Evolutionary conservation across 2,113 vertebrate genomes (phyloP).

Genomic region (Brachyhypopomus occidentalis): DNA sequence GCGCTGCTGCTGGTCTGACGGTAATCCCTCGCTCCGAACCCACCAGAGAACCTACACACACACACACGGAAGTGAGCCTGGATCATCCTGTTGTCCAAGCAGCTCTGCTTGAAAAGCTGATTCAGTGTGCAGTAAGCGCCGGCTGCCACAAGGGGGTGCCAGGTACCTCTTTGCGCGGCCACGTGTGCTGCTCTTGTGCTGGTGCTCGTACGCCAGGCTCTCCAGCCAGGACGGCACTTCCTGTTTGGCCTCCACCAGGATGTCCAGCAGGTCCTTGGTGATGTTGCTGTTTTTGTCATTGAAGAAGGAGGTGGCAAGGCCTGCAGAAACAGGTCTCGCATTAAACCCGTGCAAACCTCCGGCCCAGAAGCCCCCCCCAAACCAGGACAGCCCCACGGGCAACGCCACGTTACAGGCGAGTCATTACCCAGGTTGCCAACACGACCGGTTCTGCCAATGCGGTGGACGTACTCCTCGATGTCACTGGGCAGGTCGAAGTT

Average conservation of each 20-base stretch:
- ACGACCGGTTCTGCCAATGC: slow-evolving; percentile 97
- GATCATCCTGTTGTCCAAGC: not conserved
- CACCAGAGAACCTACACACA: slow-evolving; percentile 83
- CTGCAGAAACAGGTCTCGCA: slow-evolving; percentile 61
- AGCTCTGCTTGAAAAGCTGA: not conserved
- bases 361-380: too few species aligned
- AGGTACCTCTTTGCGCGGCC: slow-evolving; percentile 90
- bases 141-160: too few species aligned
- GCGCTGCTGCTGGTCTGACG: slow-evolving; percentile 83
- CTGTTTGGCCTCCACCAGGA: slow-evolving; percentile 95
- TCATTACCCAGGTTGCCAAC: slow-evolving; percentile 93
- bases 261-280: slow-evolving; percentile 94
- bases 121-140: not conserved
- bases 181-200: slow-evolving; percentile 88
- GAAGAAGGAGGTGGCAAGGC: slow-evolving; percentile 96
- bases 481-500: slow-evolving; percentile 98
- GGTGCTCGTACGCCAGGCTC: slow-evolving; percentile 93
- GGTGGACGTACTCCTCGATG: slow-evolving; percentile 97
- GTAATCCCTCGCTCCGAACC: slow-evolving; percentile 93
- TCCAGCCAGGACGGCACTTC: slow-evolving; percentile 98
- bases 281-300: slow-evolving; percentile 95
- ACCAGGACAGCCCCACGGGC: too few species aligned
- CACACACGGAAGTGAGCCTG: not conserved
- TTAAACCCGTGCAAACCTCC: not conserved
- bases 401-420: not conserved